These are phyloP conservation scores for Drosophila ambigua DNA, from an alignment of 1,140 invertebrate genomes.

Conservation along the genomic window DNA sequence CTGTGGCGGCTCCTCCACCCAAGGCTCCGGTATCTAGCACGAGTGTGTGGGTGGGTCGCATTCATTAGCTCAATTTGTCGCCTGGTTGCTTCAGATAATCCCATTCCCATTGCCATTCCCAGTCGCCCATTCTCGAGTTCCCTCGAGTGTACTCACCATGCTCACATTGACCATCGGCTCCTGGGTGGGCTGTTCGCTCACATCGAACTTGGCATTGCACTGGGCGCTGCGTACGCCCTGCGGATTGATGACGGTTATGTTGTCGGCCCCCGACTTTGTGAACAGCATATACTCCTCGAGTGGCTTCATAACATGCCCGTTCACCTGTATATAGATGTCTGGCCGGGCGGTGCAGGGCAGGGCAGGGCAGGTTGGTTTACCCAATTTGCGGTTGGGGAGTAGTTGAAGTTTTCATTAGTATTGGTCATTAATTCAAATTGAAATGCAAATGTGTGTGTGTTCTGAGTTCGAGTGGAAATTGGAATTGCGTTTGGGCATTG, in stretches of 20 bases:
- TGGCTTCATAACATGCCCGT: constrained; percentile 91
- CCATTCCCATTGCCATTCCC: constrained; percentile 1
- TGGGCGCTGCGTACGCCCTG: constrained; percentile 93
- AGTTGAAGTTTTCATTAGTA: constrained; percentile 75
- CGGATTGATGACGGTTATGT: constrained; percentile 91
- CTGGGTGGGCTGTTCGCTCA: constrained; percentile 86
- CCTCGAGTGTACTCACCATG: constrained; percentile 84
- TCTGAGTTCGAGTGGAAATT: constrained; percentile 45
- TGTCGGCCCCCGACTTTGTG: constrained; percentile 91
- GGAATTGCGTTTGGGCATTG: constrained; percentile 35
- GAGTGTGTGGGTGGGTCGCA: constrained; percentile 30
- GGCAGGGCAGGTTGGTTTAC: constrained; percentile 31
- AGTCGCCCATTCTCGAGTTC: background rate
- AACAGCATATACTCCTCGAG: constrained; percentile 95
- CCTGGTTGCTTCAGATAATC: constrained; percentile 35
- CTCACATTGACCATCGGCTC: constrained; percentile 88
- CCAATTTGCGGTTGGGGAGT: constrained; percentile 48
- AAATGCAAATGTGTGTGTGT: constrained; percentile 69
- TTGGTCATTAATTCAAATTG: constrained; percentile 82
- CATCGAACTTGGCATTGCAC: constrained; percentile 90
- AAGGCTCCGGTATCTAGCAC: constrained; percentile 87
- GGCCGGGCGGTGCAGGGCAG: constrained; percentile 23
- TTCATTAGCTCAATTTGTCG: constrained; percentile 70
- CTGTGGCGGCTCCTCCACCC: constrained; percentile 92
- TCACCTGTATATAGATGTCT: constrained; percentile 93